Percentiles rank a stretch among this genome's conserved stretches.
phyloP scores from a whole-genome alignment of 2,797 vertebrate species.

The Intellagama lesueurii region DNA sequence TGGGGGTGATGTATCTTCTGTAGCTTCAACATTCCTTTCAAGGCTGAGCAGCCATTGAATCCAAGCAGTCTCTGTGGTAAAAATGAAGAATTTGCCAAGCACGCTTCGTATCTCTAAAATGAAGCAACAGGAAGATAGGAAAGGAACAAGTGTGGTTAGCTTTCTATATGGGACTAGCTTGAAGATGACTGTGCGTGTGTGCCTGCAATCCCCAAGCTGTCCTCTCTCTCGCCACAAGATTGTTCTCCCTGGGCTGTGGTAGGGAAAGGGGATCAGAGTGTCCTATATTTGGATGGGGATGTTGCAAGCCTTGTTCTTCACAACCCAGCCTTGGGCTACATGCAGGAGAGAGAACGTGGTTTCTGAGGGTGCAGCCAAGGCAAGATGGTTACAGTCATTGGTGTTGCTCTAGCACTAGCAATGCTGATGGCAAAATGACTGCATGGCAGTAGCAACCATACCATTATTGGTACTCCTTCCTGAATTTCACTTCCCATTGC shows the following conservation, averaged over 20 bases:
- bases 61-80: too few species aligned
- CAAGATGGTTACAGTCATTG: not conserved
- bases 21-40: too few species aligned
- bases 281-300: slow-evolving; percentile 10
- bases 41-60: too few species aligned
- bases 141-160: not conserved
- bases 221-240: slow-evolving; percentile 16
- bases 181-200: not conserved
- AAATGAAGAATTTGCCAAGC: too few species aligned
- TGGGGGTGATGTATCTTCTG: too few species aligned
- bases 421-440: not conserved
- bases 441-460: not conserved
- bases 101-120: too few species aligned
- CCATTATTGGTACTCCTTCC: not conserved
- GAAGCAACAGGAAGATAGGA: not conserved
- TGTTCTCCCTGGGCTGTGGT: slow-evolving; percentile 11
- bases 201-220: not conserved
- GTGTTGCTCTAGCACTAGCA: not conserved
- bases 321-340: not conserved
- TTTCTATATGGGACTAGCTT: not conserved
- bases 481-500: not conserved
- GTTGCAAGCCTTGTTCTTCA: slow-evolving; percentile 8
- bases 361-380: not conserved
- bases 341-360: too few species aligned
- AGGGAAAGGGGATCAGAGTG: slow-evolving; percentile 2